Evolutionary conservation across 2,888 invertebrate genomes (phyloP), one percentile per base, ranked within the genome.

Genomic region (Oscheius sp.): DNA sequence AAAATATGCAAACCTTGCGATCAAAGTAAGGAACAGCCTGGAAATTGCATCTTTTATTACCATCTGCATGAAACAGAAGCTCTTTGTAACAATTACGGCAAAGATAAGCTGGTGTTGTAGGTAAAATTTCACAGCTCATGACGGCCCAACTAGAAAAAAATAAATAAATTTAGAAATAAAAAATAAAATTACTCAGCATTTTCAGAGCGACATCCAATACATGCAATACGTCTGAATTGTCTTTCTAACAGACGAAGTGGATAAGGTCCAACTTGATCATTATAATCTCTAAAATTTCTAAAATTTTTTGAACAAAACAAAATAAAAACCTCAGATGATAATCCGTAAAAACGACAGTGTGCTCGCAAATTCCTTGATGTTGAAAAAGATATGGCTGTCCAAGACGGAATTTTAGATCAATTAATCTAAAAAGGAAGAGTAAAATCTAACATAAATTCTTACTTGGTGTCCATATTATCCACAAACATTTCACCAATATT

Each of bases 281-380:
- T 55, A 66, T 61, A 12, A 35, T 41, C 23, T 63, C 76, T 69
- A 43, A 59, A 3, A 27, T 35, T 12, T 12, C 9, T 16, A 56
- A 2, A 25, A 41, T 58, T n/a, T 41, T 43, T 21, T 16, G 21
- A 7, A 12, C 7, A 52, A n/a, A 55, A 6, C 7, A 7, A 12
- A 64, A 7, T 6, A 6, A 23, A 25, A 21, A 80, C 81, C 78
- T 69, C 16, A 80, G 43, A 1, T 91, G 93, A 0, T 93, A 91
- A 88, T 94, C 93, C 0, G 93, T 93, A 89, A 96, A 93, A 0
- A 93, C 91, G 85, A 96, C 91, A 1, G 95, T 89, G 89, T 97
- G 97, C 89, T 97, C 96, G 90, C 96, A 97, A 86, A 93, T 92
- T 9, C 95, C 96, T 89, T 95, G 94, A 90, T 97, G 97, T 76